phyloP scores from a whole-genome alignment of 23 tunicate genomes.

The Trididemnum miniatum region DNA sequence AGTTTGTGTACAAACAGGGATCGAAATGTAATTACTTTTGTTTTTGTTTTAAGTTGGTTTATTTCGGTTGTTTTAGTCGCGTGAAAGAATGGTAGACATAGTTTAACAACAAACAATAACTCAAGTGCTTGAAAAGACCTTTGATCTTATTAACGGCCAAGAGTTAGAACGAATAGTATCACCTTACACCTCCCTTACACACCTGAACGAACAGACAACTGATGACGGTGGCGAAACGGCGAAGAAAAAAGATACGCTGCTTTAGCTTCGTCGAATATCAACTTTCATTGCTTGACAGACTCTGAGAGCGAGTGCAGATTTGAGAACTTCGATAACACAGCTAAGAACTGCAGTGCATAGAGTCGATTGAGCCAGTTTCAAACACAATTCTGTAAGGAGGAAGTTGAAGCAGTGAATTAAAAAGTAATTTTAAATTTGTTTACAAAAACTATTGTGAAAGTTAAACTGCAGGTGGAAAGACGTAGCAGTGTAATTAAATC shows the following conservation, averaged over 20 bases:
- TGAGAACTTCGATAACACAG: too few species aligned
- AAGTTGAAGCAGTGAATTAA: too few species aligned
- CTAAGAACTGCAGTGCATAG: too few species aligned
- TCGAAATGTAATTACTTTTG: neutral
- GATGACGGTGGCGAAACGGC: neutral
- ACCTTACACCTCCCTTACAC: neutral
- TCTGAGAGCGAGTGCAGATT: too few species aligned
- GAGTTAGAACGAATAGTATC: neutral
- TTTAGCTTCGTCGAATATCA: too few species aligned
- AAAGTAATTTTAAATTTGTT: too few species aligned
- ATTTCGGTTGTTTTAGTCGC: constrained; percentile 21
- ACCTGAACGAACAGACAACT: neutral
- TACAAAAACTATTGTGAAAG: too few species aligned
- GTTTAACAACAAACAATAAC: constrained; percentile 10
- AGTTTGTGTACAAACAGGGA: neutral
- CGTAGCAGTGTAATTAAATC: too few species aligned
- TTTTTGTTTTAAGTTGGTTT: neutral
- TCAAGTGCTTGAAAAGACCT: neutral
- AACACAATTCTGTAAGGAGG: too few species aligned
- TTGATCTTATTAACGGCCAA: constrained; percentile 21
- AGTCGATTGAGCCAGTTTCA: too few species aligned
- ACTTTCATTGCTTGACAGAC: too few species aligned
- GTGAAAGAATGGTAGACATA: neutral
- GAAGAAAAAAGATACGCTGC: neutral
- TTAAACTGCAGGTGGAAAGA: too few species aligned